Evolutionary conservation across 2,888 invertebrate genomes (phyloP).

Genomic region (Halictus ligatus): DNA sequence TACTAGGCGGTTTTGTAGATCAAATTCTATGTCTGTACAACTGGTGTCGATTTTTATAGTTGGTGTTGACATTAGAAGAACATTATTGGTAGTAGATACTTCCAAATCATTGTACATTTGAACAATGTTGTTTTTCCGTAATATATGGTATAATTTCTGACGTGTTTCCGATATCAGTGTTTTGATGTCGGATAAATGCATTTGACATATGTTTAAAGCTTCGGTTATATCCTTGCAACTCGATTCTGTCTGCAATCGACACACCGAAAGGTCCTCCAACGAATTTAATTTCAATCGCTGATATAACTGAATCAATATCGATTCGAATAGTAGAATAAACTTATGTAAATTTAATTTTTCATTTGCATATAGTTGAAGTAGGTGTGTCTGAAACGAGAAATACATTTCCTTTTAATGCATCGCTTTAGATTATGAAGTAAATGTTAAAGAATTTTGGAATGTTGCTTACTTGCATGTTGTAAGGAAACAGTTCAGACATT

Average conservation of each 20-base stretch:
- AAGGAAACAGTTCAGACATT: slow-evolving; percentile 71
- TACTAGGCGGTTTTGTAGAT: slow-evolving; percentile 71
- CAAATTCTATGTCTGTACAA: slow-evolving; percentile 55
- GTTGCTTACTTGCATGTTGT: slow-evolving; percentile 73
- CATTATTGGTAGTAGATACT: slow-evolving; percentile 62
- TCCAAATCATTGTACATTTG: slow-evolving; percentile 42
- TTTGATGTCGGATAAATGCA: slow-evolving; percentile 55
- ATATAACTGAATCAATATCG: slow-evolving; percentile 65
- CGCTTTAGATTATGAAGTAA: neutral
- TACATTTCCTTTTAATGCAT: neutral
- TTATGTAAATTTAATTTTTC: slow-evolving; percentile 72
- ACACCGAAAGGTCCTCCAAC: slow-evolving; percentile 69
- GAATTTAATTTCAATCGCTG: slow-evolving; percentile 54
- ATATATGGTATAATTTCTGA: slow-evolving; percentile 11
- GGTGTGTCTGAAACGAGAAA: slow-evolving; percentile 68
- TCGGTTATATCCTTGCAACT: slow-evolving; percentile 73
- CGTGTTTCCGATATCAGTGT: slow-evolving; percentile 45
- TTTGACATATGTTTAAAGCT: slow-evolving; percentile 66
- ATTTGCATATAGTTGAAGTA: slow-evolving; percentile 72
- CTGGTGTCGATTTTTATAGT: slow-evolving; percentile 73
- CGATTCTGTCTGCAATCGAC: slow-evolving; percentile 71
- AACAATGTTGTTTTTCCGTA: slow-evolving; percentile 29
- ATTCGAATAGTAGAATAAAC: slow-evolving; percentile 71
- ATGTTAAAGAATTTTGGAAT: neutral
- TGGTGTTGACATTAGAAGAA: slow-evolving; percentile 78